These are phyloP conservation scores for Sebastes diploproa DNA, from an alignment of 2,797 vertebrate species.

Conservation along the genomic window DNA sequence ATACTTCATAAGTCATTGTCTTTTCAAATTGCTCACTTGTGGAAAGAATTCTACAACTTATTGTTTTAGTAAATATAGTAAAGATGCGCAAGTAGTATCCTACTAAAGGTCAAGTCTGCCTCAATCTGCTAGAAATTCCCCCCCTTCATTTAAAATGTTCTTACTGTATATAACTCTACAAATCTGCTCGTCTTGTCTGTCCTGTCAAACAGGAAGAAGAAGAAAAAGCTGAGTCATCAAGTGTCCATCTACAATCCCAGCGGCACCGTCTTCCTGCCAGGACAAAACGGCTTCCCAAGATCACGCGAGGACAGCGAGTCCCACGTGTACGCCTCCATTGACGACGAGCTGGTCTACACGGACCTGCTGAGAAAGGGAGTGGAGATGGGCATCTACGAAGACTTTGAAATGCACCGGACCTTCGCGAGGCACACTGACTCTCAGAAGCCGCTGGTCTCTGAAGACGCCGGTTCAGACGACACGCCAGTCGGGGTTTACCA, in stretches of 20 bases:
- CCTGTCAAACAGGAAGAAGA: slow-evolving; percentile 75
- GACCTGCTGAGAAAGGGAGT: slow-evolving; percentile 82
- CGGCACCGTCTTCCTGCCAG: slow-evolving; percentile 78
- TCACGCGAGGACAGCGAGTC: slow-evolving; percentile 78
- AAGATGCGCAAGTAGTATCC: not conserved
- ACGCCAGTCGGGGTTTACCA: slow-evolving; percentile 81
- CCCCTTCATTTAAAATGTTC: not conserved
- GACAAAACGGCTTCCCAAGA: slow-evolving; percentile 67
- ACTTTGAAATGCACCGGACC: slow-evolving; percentile 79
- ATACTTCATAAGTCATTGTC: not conserved
- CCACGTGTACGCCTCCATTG: slow-evolving; percentile 90
- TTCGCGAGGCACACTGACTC: slow-evolving; percentile 77
- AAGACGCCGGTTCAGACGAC: not conserved
- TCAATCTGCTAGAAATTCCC: not conserved
- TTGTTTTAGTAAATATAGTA: not conserved
- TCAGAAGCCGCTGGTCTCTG: slow-evolving; percentile 8
- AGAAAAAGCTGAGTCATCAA: slow-evolving; percentile 66
- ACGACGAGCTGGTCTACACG: slow-evolving; percentile 90
- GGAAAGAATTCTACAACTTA: not conserved
- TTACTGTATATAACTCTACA: not conserved
- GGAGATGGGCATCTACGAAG: slow-evolving; percentile 38
- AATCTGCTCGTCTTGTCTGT: not conserved
- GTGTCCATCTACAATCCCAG: slow-evolving; percentile 88
- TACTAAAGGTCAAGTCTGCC: not conserved
- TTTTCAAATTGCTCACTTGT: not conserved